Base-by-base conservation (phyloP, 2,888 invertebrate species). In the Agriopis marginaria region DNA sequence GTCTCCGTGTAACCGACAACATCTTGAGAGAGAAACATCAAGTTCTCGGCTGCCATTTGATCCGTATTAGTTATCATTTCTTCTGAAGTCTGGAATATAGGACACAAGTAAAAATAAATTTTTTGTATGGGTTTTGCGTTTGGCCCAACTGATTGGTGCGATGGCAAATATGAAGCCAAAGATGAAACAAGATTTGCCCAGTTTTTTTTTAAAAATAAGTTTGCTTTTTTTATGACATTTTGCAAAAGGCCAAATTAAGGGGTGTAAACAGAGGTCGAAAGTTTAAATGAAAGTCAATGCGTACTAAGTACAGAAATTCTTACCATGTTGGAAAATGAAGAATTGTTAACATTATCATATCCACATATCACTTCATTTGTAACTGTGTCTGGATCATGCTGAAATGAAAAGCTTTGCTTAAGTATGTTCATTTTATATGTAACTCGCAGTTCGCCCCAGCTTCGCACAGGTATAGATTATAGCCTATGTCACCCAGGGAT, bases 41-140 rank as follows among this genome's bases (percentile, higher is more conserved):
- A 85, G 82, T 96, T 96, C 80, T 96, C 96, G 1, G 96, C 96
- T 11, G 96, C 96, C 87, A 95, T 95, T 89, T 96, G 95, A 79
- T 96, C 95, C 23, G 91, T 93, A 66, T 88, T 89, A 12, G 86
- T 85, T 79, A 93, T 93, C 50, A 93, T 89, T 75, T 88, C 92
- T 77, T 90, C 92, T 10, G 88, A 79, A 40, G 84, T 84, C 90
- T 68, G 76, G 74, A 70, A 64, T 40, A 53, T 53, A 61, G 62
- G 23, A 3, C 17, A 50, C 3, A 23, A 2, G 50, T 44, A 42
- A 8, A 5, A 5, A 32, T 3, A 32, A 32, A 32, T 32, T 3
- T 3, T 32, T 32, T 32, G 3, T 1, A 5, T 32, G 5, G 32
- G 32, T 32, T n/a, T 32, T 32, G 32, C 32, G 32, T 32, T 32